Evolutionary conservation across 2,888 invertebrate genomes (phyloP), one percentile per base, ranked within the genome.

Genomic region (Coremacera marginata): DNA sequence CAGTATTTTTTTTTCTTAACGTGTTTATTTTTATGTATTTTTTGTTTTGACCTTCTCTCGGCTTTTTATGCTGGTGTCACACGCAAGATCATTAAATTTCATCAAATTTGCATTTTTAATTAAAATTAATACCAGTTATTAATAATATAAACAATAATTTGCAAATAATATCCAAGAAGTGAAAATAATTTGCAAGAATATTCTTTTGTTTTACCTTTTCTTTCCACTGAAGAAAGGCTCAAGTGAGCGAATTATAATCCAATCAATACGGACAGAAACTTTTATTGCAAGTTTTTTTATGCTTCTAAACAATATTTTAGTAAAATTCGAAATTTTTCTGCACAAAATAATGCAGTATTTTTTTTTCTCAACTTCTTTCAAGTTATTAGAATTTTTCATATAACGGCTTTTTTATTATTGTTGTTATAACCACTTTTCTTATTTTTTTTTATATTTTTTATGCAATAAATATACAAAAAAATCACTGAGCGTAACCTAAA

Each of bases 351-450:
- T 31, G 31, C n/a, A 16, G 2, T 34, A 31, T 34, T 55, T 55
- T 19, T 55, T 22, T 22, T 55, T 55, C 22, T 60, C 57, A 25
- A 16, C 11, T 34, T 67, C 37, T 67, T 8, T 11, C 22, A 19
- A 37, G 44, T 44, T 44, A 19, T 31, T 67, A 67, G 67, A 67
- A 67, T 49, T 22, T 51, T 51, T 77, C 73, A 74, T 70, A 68
- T 77, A 77, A 73, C 77, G 77, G 77, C 60, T 57, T 68, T 74
- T 73, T 63, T 31, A 11, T 22, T 62, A 2, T 27, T 63, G 62
- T 62, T 25, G 25, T 16, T 11, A 65, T 16, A 31, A 27, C 57
- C 44, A 57, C 68, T 63, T 73, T 63, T n/a, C n/a, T 65, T 68
- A 70, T 77, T 70, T 57, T 51, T 31, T 5, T 31, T 4, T n/a